Evolutionary conservation across 2,888 invertebrate species (phyloP), one percentile per base, ranked within the genome.

Genomic region (Trissolcus japonicus): DNA sequence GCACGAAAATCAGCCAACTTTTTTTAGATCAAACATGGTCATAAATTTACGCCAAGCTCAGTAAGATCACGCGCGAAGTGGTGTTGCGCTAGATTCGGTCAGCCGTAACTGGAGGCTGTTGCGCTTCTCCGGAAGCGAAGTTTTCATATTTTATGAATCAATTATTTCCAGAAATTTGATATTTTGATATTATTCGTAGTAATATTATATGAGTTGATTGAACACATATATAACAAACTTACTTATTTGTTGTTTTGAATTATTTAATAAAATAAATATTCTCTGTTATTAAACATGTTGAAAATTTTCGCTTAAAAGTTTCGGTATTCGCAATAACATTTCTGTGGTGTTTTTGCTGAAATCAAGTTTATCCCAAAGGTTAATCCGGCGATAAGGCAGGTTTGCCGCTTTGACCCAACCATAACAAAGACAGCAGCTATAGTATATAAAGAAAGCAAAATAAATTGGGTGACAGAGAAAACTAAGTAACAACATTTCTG

Each of bases 381-480:
- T 68, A 73, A 77, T 68, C 60, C 63, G 61, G 54, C 68, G 68
- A 73, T 68, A 73, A 73, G 73, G 68, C 60, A 73, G 73, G 59
- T 43, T 46, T 53, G 51, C 46, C 63, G 17, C 55, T 77, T 55
- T 74, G 57, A 65, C 65, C 55, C 48, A 48, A 14, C 35, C 11
- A 35, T 35, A 43, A 19, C 48, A 74, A 57, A 65, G 46, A 63
- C 54, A 62, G 48, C 35, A 16, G 9, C 63, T 74, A 76, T 54
- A 35, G 50, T 57, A 46, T 65, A 60, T 48, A 17, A 71, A 53
- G 51, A 61, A 43, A 62, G 67, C 63, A 75, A 77, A 82, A 82
- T 80, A 81, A 81, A 84, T 84, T 79, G 80, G 75, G 73, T 62
- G 81, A 80, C 74, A 79, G 81, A 79, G 82, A 80, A 79, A 82